Conservation (phyloP, 2,797 vertebrate genomes). For the Silurus aristotelis region DNA sequence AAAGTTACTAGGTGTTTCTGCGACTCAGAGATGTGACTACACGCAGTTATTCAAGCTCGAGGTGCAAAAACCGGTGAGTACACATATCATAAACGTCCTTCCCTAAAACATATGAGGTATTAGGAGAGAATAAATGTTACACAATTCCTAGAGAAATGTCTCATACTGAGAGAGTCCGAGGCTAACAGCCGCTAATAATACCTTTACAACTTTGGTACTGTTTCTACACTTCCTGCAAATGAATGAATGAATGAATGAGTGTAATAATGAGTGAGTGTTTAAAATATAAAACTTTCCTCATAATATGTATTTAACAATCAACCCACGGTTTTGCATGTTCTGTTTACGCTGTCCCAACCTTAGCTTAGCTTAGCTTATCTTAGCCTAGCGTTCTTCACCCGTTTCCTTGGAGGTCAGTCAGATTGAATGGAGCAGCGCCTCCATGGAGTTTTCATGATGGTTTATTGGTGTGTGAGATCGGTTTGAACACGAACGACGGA, state of each 20-base stretch:
- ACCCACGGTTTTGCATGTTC: background rate
- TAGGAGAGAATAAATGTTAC: background rate
- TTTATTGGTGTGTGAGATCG: background rate
- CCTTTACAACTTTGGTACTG: background rate
- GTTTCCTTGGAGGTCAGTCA: conserved; percentile 46
- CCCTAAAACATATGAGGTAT: background rate
- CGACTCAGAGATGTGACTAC: background rate
- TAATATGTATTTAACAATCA: background rate
- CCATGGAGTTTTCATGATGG: too few relatives aligned
- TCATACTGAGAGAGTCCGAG: background rate
- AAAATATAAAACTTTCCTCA: background rate
- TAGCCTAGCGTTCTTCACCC: conserved; percentile 5
- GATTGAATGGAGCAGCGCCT: conserved; percentile 30
- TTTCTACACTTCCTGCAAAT: background rate
- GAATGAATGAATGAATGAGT: background rate
- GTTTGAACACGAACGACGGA: background rate
- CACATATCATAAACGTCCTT: background rate
- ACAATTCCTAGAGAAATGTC: background rate
- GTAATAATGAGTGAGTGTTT: background rate
- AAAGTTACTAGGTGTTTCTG: conserved; percentile 16
- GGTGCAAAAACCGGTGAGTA: conserved; percentile 16
- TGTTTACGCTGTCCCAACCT: background rate
- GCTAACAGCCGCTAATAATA: conserved; percentile 1
- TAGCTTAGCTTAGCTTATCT: conserved; percentile 30
- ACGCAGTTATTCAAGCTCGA: background rate